A percentile compares a stretch with the other conserved stretches of the same genome.
phyloP scores from a whole-genome alignment of 2,113 vertebrate genomes.

The Baryphthengus martii region DNA sequence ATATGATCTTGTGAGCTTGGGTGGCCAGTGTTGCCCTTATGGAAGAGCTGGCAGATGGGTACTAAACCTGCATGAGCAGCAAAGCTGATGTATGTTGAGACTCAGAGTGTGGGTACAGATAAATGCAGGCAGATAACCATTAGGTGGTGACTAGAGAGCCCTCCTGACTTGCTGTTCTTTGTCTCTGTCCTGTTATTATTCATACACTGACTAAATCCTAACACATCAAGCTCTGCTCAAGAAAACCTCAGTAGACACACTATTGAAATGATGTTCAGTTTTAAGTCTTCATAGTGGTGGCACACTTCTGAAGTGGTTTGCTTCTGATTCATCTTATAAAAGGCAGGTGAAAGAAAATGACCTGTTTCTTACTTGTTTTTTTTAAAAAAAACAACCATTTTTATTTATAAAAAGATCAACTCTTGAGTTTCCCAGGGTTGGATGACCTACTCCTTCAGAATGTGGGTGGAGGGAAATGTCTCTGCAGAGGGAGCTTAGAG shows the following conservation, averaged over 20 bases:
- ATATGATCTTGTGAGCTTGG: not conserved
- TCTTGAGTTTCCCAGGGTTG: not conserved
- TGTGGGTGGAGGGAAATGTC: not conserved
- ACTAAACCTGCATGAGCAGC: not conserved
- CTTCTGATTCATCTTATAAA: not conserved
- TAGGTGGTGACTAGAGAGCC: not conserved
- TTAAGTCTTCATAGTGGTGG: not conserved
- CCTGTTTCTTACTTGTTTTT: not conserved
- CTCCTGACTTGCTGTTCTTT: not conserved
- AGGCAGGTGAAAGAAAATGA: not conserved
- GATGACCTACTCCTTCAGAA: not conserved
- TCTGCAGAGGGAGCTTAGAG: not conserved
- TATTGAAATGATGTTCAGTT: not conserved
- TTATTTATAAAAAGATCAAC: not conserved
- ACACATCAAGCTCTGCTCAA: not conserved
- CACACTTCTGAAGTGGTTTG: not conserved
- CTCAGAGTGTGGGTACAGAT: not conserved
- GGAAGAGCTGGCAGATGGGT: not conserved
- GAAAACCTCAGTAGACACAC: not conserved
- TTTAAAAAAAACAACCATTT: not conserved
- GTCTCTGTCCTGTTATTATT: not conserved
- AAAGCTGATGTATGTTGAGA: not conserved
- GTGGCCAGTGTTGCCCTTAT: not conserved
- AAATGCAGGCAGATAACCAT: not conserved
- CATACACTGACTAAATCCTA: not conserved